phyloP scores from a whole-genome alignment of 2,113 vertebrate genomes.

The Chaenocephalus aceratus region DNA sequence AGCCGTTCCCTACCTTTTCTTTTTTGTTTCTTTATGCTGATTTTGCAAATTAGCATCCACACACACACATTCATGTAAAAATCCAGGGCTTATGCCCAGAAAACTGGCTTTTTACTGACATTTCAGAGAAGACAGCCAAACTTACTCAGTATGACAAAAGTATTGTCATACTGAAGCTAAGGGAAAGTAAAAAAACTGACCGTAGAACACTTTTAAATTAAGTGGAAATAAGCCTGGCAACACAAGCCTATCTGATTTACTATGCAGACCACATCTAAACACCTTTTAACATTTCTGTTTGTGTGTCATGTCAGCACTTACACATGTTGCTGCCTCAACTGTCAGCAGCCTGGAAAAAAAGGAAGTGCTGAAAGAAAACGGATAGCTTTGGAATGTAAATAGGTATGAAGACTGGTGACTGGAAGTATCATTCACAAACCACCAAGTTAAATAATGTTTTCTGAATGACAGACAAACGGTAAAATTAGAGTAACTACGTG shows the following conservation, averaged over 20 bases:
- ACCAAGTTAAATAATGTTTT: conserved; percentile 6
- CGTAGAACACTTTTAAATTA: background rate
- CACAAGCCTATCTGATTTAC: conserved; percentile 3
- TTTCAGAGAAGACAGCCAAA: background rate
- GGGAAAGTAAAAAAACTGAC: background rate
- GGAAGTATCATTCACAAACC: conserved; percentile 22
- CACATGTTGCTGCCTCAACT: conserved; percentile 46
- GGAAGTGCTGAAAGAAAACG: conserved; percentile 17
- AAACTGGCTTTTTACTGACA: conserved; percentile 7
- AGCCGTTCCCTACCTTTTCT: conserved; percentile 46
- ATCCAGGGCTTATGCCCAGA: conserved; percentile 2
- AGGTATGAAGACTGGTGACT: conserved; percentile 1
- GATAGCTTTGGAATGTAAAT: conserved; percentile 55
- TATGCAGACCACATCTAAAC: conserved; percentile 43
- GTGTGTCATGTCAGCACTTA: conserved; percentile 42
- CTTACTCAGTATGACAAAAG: no score
- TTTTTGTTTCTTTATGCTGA: conserved; percentile 55
- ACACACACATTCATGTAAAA: conserved; percentile 2
- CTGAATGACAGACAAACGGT: background rate
- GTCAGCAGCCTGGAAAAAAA: conserved; percentile 39
- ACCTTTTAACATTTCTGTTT: conserved; percentile 50
- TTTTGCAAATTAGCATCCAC: conserved; percentile 43
- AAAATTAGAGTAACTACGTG: background rate
- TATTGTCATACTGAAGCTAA: background rate
- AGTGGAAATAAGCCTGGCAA: background rate